phyloP scores from a whole-genome alignment of 2,888 invertebrate species.

The Operophtera brumata region DNA sequence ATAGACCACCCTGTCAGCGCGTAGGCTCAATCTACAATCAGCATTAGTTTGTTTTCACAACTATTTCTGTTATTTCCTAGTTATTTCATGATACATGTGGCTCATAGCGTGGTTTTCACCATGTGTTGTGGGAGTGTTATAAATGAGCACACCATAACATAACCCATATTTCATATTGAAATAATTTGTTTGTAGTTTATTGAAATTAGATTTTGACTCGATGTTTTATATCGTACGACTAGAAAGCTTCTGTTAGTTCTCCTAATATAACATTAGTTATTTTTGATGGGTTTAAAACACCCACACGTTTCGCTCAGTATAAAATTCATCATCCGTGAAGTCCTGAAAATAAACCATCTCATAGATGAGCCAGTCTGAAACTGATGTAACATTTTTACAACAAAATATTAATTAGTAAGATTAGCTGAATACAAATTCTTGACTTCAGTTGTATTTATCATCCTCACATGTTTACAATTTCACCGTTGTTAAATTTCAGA shows the following conservation, averaged over 20 bases:
- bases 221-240: slow-evolving; percentile 22
- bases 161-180: slow-evolving; percentile 30
- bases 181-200: slow-evolving; percentile 22
- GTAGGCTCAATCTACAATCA: slow-evolving; percentile 23
- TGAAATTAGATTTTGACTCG: slow-evolving; percentile 16
- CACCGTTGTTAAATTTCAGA: too few relatives aligned
- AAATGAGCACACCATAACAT: slow-evolving; percentile 25
- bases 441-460: too few relatives aligned
- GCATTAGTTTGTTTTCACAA: slow-evolving; percentile 25
- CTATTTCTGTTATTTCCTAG: slow-evolving; percentile 29
- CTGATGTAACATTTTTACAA: neutral
- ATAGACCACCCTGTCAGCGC: slow-evolving; percentile 28
- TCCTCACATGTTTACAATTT: too few relatives aligned
- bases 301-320: slow-evolving; percentile 2
- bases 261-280: slow-evolving; percentile 3
- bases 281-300: neutral
- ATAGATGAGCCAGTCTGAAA: neutral
- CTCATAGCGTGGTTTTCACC: slow-evolving; percentile 19
- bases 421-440: too few relatives aligned
- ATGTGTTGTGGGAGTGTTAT: slow-evolving; percentile 22
- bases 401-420: neutral
- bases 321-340: slow-evolving; percentile 1
- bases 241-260: slow-evolving; percentile 16
- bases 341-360: neutral
- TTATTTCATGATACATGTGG: slow-evolving; percentile 25